Conservation (phyloP, 53 echinoderm and acorn worm genomes). For the Henricia sp. region DNA sequence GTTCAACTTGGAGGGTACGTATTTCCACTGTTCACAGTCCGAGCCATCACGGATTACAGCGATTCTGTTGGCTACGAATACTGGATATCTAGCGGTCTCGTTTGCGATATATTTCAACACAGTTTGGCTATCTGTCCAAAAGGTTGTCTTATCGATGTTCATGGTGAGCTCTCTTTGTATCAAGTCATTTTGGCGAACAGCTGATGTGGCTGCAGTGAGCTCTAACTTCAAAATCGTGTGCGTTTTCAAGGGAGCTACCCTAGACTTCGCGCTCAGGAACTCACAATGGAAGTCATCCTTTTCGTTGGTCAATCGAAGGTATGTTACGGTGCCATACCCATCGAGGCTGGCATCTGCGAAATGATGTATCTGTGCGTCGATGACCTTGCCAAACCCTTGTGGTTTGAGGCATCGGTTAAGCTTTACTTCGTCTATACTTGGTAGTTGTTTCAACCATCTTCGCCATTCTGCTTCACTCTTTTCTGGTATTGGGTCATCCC, state of each 20-base stretch:
- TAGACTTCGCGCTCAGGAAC: constrained; percentile 57
- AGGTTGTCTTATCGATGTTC: too few relatives aligned
- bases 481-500: constrained; percentile 70
- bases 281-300: constrained; percentile 24
- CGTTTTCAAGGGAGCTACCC: constrained; percentile 63
- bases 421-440: constrained; percentile 16
- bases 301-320: constrained; percentile 30
- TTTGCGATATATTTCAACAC: constrained; percentile 65
- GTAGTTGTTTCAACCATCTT: constrained; percentile 62
- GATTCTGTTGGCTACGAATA: constrained; percentile 62
- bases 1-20: constrained; percentile 48
- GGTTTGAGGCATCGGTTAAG: constrained; percentile 65
- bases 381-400: constrained; percentile 4
- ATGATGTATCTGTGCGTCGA: constrained; percentile 58
- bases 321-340: constrained; percentile 67
- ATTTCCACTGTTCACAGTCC: too few relatives aligned
- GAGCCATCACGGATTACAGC: constrained; percentile 62
- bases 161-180: too few relatives aligned
- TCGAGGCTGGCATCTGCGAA: constrained; percentile 70
- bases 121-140: constrained; percentile 65
- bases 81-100: constrained; percentile 51
- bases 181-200: constrained; percentile 45
- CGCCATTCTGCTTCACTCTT: neutral
- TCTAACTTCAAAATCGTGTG: constrained; percentile 52
- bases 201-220: constrained; percentile 49